Evolutionary conservation across 2,888 invertebrate genomes (phyloP), one percentile per base, ranked within the genome.

Genomic region (Epirrhoe tristata): DNA sequence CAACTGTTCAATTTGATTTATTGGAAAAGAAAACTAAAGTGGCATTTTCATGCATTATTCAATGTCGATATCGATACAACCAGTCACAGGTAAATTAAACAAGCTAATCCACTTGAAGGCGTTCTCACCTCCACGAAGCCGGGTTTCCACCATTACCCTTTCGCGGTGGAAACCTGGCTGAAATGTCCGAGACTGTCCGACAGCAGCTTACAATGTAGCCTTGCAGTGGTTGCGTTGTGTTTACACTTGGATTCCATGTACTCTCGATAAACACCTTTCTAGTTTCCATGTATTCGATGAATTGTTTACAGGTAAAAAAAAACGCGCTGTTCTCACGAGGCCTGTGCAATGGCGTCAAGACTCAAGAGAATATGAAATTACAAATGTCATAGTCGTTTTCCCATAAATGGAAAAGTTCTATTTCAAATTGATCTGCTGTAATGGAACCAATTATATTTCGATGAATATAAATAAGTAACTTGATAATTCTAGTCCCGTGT

Each of bases 41-140:
- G 36, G 46, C 39, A 66, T 66, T 72, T 65, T 69, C 63, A 72
- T 72, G 60, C 60, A 69, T 70, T 66, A 73, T 73, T 70, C 69
- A 73, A 39, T 61, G 55, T 16, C 2, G 14, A 16, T 57, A 8
- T 6, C 6, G 24, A 24, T 24, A 24, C 24, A 24, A 24, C 14
- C 6, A 17, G 16, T 12, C 50, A 62, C 36, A 62, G 48, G n/a
- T 51, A 0, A 6, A 6, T 3, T 4, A n/a, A 46, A 34, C 53
- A 6, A 31, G 39, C 59, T 60, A 5, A 12, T 5, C 12, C 52
- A 53, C 24, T 36, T 36, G 1, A 8, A 36, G 1, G 24, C 24
- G 1, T 24, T 24, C 3, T 3, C 24, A 24, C 24, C 24, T n/a
- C n/a, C n/a, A n/a, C n/a, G n/a, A n/a, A n/a, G n/a, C n/a, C n/a